These are phyloP conservation scores for Tricholauxania praeusta DNA, from an alignment of 2,888 invertebrate genomes.

Conservation along the genomic window DNA sequence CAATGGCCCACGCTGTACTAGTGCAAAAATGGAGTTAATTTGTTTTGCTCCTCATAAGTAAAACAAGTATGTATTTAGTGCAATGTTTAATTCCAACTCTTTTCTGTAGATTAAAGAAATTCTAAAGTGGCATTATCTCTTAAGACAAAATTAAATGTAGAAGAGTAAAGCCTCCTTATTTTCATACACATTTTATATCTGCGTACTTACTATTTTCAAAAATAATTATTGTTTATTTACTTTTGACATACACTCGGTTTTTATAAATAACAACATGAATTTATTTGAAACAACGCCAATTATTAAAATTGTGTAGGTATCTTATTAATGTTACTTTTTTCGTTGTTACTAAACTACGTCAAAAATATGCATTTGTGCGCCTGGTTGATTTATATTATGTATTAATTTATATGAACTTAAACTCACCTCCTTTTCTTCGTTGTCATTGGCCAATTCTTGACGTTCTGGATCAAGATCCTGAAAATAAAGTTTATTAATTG, in stretches of 20 bases:
- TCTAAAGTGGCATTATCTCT: too few relatives aligned
- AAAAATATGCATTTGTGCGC: slow-evolving; percentile 46
- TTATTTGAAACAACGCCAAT: slow-evolving; percentile 38
- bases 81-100: too few relatives aligned
- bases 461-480: slow-evolving; percentile 80
- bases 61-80: too few relatives aligned
- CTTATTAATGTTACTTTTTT: slow-evolving; percentile 27
- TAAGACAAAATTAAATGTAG: too few relatives aligned
- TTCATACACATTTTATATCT: too few relatives aligned
- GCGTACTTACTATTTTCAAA: not conserved
- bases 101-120: too few relatives aligned
- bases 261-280: slow-evolving; percentile 1
- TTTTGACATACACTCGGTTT: not conserved
- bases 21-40: too few relatives aligned
- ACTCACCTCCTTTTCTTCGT: slow-evolving; percentile 72
- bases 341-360: slow-evolving; percentile 16
- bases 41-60: too few relatives aligned
- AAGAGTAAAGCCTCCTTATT: too few relatives aligned
- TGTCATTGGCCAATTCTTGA: slow-evolving; percentile 69
- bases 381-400: slow-evolving; percentile 9
- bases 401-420: not conserved
- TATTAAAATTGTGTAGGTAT: slow-evolving; percentile 31
- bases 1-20: too few relatives aligned
- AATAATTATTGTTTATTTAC: not conserved
- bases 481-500: slow-evolving; percentile 54